Conservation (phyloP, 2,888 invertebrate species). For the Aphodius granarius region DNA sequence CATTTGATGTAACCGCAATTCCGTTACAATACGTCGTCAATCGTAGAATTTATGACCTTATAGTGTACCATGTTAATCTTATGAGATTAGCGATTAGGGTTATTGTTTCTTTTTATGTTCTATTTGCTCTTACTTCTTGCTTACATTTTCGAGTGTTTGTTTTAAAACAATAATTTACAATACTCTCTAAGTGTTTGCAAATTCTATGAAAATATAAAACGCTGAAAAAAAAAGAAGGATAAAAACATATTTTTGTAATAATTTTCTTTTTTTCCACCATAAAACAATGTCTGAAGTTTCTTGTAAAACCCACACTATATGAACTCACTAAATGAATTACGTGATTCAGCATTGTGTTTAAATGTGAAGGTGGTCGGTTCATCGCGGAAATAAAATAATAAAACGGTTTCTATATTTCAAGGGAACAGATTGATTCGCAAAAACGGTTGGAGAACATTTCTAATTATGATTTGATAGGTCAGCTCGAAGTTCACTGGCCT, state of each 20-base stretch:
- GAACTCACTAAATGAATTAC: too few species aligned
- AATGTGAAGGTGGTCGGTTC: not conserved
- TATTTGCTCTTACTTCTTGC: not conserved
- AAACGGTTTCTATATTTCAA: too few species aligned
- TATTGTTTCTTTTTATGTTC: not conserved
- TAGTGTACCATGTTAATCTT: not conserved
- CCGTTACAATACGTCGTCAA: not conserved
- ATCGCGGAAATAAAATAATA: not conserved
- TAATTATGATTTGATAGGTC: not conserved
- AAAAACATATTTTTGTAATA: too few species aligned
- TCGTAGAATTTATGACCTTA: not conserved
- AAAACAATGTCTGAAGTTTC: too few species aligned
- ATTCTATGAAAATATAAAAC: too few species aligned
- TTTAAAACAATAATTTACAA: too few species aligned
- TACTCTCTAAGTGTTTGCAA: too few species aligned
- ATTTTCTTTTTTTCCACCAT: too few species aligned
- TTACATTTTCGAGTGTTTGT: not conserved
- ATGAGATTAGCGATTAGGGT: not conserved
- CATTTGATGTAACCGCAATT: not conserved
- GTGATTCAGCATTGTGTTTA: too few species aligned
- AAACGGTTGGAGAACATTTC: not conserved
- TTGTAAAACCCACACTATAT: too few species aligned
- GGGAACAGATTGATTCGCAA: not conserved
- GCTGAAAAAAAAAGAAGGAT: too few species aligned
- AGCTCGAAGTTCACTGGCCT: not conserved